phyloP scores from a whole-genome alignment of 1,140 invertebrate species.

The Zophobas morio region DNA sequence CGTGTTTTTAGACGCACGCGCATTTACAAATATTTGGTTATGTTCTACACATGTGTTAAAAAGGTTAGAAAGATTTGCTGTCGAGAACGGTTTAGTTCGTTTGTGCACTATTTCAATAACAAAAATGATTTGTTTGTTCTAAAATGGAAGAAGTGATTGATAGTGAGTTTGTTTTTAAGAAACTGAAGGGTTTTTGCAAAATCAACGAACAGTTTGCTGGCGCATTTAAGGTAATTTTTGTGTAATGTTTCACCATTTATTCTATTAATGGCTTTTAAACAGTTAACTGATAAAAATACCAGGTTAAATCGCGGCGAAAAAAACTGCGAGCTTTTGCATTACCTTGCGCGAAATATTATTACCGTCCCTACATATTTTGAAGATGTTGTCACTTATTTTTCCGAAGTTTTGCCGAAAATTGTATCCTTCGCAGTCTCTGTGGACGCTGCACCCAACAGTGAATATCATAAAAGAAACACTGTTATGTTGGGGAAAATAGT shows the following conservation, averaged over 20 bases:
- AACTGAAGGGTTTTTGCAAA: slow-evolving; percentile 53
- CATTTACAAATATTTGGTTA: too few species aligned
- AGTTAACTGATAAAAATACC: slow-evolving; percentile 35
- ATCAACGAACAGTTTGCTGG: slow-evolving; percentile 58
- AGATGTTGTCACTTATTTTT: slow-evolving; percentile 55
- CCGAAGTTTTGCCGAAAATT: slow-evolving; percentile 55
- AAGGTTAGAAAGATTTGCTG: too few species aligned
- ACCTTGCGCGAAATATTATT: slow-evolving; percentile 56
- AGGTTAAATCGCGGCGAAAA: slow-evolving; percentile 20
- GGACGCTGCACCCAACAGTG: slow-evolving; percentile 41
- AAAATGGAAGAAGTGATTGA: neutral
- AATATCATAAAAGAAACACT: slow-evolving; percentile 55
- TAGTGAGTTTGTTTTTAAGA: slow-evolving; percentile 11
- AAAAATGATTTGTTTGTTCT: neutral
- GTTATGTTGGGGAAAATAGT: slow-evolving; percentile 57
- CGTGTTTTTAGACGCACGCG: too few species aligned
- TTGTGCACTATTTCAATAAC: neutral
- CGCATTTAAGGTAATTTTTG: slow-evolving; percentile 53
- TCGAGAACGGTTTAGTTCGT: too few species aligned
- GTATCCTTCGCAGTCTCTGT: slow-evolving; percentile 55
- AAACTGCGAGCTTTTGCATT: slow-evolving; percentile 50
- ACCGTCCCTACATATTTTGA: slow-evolving; percentile 57
- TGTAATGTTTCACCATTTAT: neutral
- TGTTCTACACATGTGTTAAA: too few species aligned
- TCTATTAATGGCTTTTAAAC: slow-evolving; percentile 26